phyloP scores from a whole-genome alignment of 2,113 vertebrate species.

The Colaptes auratus region DNA sequence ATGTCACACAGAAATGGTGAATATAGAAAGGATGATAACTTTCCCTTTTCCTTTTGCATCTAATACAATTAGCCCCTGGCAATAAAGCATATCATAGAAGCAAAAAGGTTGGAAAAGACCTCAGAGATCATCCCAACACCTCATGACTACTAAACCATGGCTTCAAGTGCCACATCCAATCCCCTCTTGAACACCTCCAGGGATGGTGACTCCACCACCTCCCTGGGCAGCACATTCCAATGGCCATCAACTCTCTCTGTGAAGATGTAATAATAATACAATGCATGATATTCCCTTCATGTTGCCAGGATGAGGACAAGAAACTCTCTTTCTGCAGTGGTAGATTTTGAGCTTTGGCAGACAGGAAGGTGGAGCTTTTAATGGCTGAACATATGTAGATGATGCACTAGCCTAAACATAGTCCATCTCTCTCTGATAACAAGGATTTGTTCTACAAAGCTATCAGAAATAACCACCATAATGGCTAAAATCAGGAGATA shows the following conservation, averaged over 20 bases:
- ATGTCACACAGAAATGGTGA: neutral
- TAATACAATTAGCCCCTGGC: neutral
- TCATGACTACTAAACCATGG: no score
- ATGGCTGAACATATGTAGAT: neutral
- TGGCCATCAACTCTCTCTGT: no score
- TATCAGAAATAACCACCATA: constrained; percentile 21
- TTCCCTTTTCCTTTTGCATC: neutral
- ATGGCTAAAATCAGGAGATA: neutral
- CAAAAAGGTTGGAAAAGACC: no score
- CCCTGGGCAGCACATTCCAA: no score
- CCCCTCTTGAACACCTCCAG: no score
- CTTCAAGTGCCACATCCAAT: no score
- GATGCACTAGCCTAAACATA: neutral
- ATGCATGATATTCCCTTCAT: no score
- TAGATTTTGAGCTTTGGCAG: neutral
- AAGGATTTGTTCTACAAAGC: neutral
- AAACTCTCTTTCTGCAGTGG: rapidly evolving
- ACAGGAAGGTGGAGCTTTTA: neutral
- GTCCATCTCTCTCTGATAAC: neutral
- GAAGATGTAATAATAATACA: no score
- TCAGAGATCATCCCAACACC: no score
- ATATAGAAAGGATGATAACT: neutral
- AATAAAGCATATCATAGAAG: neutral
- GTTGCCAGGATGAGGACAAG: neutral
- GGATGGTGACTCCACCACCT: no score